These are phyloP conservation scores for Charina bottae DNA, from an alignment of 2,113 vertebrate genomes.

Conservation along the genomic window DNA sequence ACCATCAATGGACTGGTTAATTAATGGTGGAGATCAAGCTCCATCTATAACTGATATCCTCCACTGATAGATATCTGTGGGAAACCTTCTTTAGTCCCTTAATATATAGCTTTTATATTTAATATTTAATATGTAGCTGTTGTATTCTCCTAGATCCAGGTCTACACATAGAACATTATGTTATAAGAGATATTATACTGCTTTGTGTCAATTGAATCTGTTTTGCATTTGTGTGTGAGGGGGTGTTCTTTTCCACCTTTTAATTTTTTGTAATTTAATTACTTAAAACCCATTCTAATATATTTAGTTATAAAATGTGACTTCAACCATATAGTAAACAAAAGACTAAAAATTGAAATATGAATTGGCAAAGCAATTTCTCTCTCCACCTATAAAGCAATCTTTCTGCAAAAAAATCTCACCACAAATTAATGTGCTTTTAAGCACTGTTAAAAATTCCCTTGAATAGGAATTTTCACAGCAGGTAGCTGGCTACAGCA, in stretches of 20 bases:
- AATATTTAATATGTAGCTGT: neutral
- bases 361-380: constrained; percentile 36
- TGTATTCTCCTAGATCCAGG: neutral
- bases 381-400: constrained; percentile 57
- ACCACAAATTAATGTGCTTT: constrained; percentile 70
- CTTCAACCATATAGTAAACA: neutral
- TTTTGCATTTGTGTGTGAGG: neutral
- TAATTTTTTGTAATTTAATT: neutral
- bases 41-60: neutral
- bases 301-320: neutral
- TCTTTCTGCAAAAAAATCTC: constrained; percentile 61
- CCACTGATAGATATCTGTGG: neutral
- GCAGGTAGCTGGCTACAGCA: constrained; percentile 84
- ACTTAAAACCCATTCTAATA: neutral
- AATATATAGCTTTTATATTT: neutral
- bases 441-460: constrained; percentile 75
- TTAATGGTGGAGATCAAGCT: neutral
- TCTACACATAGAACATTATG: neutral
- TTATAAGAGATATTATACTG: neutral
- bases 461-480: constrained; percentile 83
- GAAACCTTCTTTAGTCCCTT: constrained; percentile 14
- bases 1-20: neutral
- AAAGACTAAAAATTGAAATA: neutral
- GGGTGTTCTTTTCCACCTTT: neutral
- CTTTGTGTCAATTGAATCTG: neutral